These are phyloP conservation scores for Sinocyclocheilus anophthalmus DNA, from an alignment of 2,113 vertebrate genomes.

Conservation along the genomic window DNA sequence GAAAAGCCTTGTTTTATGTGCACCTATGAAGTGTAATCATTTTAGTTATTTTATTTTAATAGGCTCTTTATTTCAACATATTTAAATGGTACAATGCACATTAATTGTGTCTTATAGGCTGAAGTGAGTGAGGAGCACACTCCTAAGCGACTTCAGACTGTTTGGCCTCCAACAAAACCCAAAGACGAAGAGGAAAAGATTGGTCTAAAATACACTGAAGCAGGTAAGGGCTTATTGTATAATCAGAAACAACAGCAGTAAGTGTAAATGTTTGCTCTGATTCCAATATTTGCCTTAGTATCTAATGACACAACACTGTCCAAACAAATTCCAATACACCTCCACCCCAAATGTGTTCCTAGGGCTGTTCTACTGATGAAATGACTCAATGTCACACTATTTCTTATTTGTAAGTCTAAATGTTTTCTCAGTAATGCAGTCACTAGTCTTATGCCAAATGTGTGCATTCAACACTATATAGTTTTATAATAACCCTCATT, in stretches of 20 bases:
- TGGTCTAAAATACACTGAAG: conserved; percentile 96
- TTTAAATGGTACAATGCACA: background rate
- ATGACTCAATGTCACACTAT: background rate
- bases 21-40: background rate
- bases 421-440: background rate
- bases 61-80: background rate
- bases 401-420: background rate
- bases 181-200: conserved; percentile 88
- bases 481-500: background rate
- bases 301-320: conserved; percentile 30
- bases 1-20: background rate
- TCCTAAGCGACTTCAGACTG: conserved; percentile 88
- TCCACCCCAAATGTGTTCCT: conserved; percentile 44
- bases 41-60: background rate
- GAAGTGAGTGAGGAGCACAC: conserved; percentile 87
- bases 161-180: conserved; percentile 91
- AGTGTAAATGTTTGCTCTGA: conserved; percentile 43
- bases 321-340: conserved; percentile 47
- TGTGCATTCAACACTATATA: background rate
- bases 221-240: conserved; percentile 77
- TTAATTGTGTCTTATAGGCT: conserved; percentile 44
- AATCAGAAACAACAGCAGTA: background rate
- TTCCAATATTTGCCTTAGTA: conserved; percentile 44
- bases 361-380: background rate
- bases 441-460: background rate